A percentile compares a stretch with the other conserved stretches of the same genome.
These are phyloP conservation scores for Thaumetopoea pityocampa DNA, from an alignment of 1,140 invertebrate species.

Conservation along the genomic window DNA sequence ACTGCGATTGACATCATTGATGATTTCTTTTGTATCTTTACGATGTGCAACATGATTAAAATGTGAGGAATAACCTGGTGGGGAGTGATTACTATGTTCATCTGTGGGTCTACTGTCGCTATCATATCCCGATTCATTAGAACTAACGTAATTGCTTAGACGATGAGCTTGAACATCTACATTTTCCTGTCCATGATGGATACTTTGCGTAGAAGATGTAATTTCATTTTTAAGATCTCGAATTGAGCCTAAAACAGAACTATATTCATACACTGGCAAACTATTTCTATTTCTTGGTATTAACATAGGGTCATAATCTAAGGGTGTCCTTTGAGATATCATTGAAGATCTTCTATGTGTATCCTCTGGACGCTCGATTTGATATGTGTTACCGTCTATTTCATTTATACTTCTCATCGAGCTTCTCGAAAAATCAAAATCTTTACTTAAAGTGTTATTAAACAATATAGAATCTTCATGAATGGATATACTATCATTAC, in stretches of 20 bases:
- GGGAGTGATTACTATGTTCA: conserved; percentile 74
- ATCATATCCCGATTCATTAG: conserved; percentile 89
- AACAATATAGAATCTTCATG: conserved; percentile 58
- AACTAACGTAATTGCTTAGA: conserved; percentile 84
- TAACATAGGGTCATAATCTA: conserved; percentile 66
- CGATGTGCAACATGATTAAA: conserved; percentile 35
- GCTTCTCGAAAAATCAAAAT: conserved; percentile 57
- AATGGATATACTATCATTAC: conserved; percentile 67
- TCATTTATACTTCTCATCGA: conserved; percentile 67
- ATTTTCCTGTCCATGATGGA: conserved; percentile 54
- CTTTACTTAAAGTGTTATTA: conserved; percentile 49
- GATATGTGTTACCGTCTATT: conserved; percentile 43
- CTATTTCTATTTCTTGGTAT: conserved; percentile 67
- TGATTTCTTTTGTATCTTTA: conserved; percentile 28
- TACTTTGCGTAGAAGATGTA: conserved; percentile 65
- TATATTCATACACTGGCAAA: conserved; percentile 69
- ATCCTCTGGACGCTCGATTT: conserved; percentile 41
- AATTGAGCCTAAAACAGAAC: conserved; percentile 50
- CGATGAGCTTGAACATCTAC: conserved; percentile 72
- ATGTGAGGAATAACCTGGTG: conserved; percentile 59
- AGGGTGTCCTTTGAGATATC: conserved; percentile 58
- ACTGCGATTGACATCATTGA: conserved; percentile 38
- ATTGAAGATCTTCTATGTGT: conserved; percentile 55
- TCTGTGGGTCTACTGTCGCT: conserved; percentile 82
- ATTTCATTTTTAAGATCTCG: conserved; percentile 62